Conservation (phyloP, 1,140 invertebrate species). For the Contarinia nasturtii region DNA sequence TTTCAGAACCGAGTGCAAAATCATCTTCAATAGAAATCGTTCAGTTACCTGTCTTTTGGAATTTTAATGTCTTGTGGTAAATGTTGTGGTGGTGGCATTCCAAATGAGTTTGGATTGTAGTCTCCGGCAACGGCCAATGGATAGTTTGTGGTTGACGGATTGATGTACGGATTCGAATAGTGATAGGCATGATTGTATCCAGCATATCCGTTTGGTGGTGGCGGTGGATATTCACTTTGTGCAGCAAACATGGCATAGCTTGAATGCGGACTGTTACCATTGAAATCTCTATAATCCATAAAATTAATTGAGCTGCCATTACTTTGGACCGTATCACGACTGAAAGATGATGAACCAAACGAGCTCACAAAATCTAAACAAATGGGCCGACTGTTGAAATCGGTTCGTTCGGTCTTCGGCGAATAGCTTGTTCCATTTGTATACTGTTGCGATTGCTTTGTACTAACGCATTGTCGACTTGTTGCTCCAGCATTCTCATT, state of each 20-base stretch:
- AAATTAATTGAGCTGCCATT: conserved; percentile 67
- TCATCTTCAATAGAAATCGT: not conserved
- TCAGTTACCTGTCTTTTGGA: conserved; percentile 54
- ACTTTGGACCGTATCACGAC: conserved; percentile 64
- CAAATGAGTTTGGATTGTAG: conserved; percentile 52
- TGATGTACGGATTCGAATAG: conserved; percentile 24
- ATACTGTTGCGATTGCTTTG: conserved; percentile 9
- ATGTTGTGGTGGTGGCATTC: conserved; percentile 60
- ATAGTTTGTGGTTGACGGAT: conserved; percentile 29
- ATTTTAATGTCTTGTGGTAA: conserved; percentile 46
- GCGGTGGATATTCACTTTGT: conserved; percentile 30
- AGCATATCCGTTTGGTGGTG: conserved; percentile 55
- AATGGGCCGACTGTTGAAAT: conserved; percentile 31
- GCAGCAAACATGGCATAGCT: conserved; percentile 61
- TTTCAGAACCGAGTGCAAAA: not conserved
- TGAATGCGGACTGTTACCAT: conserved; percentile 67
- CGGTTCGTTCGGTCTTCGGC: conserved; percentile 35
- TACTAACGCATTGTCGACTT: conserved; percentile 33
- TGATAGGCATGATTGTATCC: conserved; percentile 46
- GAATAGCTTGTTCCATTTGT: conserved; percentile 18
- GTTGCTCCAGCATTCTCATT: conserved; percentile 24
- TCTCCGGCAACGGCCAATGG: conserved; percentile 40
- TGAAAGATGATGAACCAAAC: conserved; percentile 34
- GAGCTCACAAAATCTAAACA: conserved; percentile 24
- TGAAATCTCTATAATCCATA: conserved; percentile 63